Evolutionary conservation across 2,113 vertebrate genomes (phyloP), one percentile per base, ranked within the genome.

Genomic region (Pyxicephalus adspersus): DNA sequence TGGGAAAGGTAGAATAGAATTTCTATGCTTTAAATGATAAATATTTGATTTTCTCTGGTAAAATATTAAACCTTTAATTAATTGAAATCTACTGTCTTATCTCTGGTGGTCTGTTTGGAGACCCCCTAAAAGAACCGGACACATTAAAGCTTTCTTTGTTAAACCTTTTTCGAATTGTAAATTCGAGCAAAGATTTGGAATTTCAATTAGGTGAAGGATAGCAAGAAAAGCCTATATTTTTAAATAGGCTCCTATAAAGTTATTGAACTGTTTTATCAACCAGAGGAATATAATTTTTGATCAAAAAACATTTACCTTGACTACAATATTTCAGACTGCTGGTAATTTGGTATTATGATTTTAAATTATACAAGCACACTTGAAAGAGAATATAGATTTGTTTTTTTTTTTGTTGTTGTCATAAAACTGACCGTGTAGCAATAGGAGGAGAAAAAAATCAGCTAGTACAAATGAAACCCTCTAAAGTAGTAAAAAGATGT

Each of bases 301-400:
- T 23, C n/a, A 60, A 72, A 22, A 55, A 28, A 2, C 0, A 74
- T 74, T 5, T 28, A 58, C 29, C 19, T 34, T 55, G n/a, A 18
- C 23, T 74, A n/a, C 29, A 25, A 29, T 74, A 38, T 74, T 58
- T 60, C 28, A 60, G 60, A 20, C 55, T 38, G 20, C 55, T 58
- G 71, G 71, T 60, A 60, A 74, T 73, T 73, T 73, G 71, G 23
- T 60, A 60, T 74, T 60, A 74, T 38, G 29, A 58, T 60, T 34
- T 38, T 74, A 74, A 26, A 52, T 76, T 64, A 64, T 29, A 64
- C 74, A 76, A 64, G 74, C 18, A 52, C 23, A 76, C 74, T 29
- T 64, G 61, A 76, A 76, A 64, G 74, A 64, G 38, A 29, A 76
- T 76, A 52, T 52, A 76, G 38, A 76, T 76, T 28, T 29, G 13